Percentiles rank a stretch among this genome's conserved stretches.
Conservation (phyloP, 2,797 vertebrate species). For the Huso huso region DNA sequence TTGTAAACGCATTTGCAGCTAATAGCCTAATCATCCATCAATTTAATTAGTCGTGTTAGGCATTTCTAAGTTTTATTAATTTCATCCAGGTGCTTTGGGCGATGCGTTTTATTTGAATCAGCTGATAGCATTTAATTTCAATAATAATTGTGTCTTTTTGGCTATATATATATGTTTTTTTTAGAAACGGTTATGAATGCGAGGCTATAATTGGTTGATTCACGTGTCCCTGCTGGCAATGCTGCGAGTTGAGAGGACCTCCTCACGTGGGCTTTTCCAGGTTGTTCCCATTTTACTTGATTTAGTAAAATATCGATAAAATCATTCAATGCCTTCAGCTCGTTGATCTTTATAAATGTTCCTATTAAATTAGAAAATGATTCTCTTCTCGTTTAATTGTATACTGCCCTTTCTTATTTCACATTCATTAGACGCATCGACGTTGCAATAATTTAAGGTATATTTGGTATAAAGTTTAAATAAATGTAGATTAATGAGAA, state of each 20-base stretch:
- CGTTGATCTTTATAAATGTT: slow-evolving; percentile 70
- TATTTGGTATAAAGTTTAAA: slow-evolving; percentile 60
- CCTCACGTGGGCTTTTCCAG: slow-evolving; percentile 4
- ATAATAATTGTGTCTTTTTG: slow-evolving; percentile 9
- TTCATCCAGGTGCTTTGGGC: slow-evolving; percentile 19
- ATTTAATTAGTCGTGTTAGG: slow-evolving; percentile 25
- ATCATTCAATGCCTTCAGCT: slow-evolving; percentile 61
- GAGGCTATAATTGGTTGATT: no score
- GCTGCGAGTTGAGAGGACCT: slow-evolving; percentile 23
- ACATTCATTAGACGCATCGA: slow-evolving; percentile 74
- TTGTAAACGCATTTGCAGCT: slow-evolving; percentile 44
- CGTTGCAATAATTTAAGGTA: slow-evolving; percentile 67
- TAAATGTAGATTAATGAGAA: slow-evolving; percentile 37
- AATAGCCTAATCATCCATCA: slow-evolving; percentile 30
- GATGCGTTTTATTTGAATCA: slow-evolving; percentile 24
- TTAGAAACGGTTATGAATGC: no score
- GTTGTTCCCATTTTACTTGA: slow-evolving; percentile 38
- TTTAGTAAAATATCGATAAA: slow-evolving; percentile 63
- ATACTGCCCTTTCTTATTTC: slow-evolving; percentile 69
- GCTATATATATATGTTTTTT: no score
- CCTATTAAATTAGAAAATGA: slow-evolving; percentile 76
- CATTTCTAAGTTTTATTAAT: slow-evolving; percentile 19
- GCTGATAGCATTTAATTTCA: slow-evolving; percentile 21
- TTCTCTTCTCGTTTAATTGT: slow-evolving; percentile 75
- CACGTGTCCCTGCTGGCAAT: no score